Evolutionary conservation across 2,113 vertebrate species (phyloP).

Genomic region (Ammodytes dubius): DNA sequence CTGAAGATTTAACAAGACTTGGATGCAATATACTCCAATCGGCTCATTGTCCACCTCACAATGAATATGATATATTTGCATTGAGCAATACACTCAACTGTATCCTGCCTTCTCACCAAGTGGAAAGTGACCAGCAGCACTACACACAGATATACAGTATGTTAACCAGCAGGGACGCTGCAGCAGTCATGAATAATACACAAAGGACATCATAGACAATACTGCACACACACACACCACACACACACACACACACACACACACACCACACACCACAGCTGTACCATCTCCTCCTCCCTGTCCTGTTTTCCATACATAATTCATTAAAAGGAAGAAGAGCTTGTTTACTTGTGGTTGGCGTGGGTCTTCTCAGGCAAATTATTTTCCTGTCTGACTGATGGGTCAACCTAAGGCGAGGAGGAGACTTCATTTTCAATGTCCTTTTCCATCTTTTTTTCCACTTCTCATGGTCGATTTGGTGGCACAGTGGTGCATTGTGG

Average conservation of each 20-base stretch:
- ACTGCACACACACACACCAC: slow-evolving; percentile 51
- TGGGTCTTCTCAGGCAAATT: slow-evolving; percentile 77
- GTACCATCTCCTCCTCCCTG: slow-evolving; percentile 18
- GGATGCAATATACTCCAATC: not conserved
- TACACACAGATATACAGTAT: slow-evolving; percentile 65
- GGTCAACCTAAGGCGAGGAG: slow-evolving; percentile 70
- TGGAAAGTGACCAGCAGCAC: slow-evolving; percentile 53
- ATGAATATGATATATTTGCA: not conserved
- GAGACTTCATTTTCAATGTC: slow-evolving; percentile 48
- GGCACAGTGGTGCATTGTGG: not conserved
- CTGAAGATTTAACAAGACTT: too few species aligned
- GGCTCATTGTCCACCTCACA: not conserved
- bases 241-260: slow-evolving; percentile 21
- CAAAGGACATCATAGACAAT: slow-evolving; percentile 80
- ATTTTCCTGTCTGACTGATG: slow-evolving; percentile 78
- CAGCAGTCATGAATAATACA: slow-evolving; percentile 83
- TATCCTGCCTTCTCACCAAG: slow-evolving; percentile 22
- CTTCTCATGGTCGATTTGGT: slow-evolving; percentile 23
- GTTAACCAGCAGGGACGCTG: slow-evolving; percentile 76
- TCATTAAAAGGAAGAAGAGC: slow-evolving; percentile 78
- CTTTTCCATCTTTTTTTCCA: slow-evolving; percentile 2
- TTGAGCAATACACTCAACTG: not conserved
- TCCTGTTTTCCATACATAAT: slow-evolving; percentile 81
- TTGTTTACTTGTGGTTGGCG: slow-evolving; percentile 80
- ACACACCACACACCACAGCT: slow-evolving; percentile 3